A percentile compares a stretch with the other conserved stretches of the same genome.
phyloP scores from a whole-genome alignment of 2,113 vertebrate species.

The Sturnira hondurensis region DNA sequence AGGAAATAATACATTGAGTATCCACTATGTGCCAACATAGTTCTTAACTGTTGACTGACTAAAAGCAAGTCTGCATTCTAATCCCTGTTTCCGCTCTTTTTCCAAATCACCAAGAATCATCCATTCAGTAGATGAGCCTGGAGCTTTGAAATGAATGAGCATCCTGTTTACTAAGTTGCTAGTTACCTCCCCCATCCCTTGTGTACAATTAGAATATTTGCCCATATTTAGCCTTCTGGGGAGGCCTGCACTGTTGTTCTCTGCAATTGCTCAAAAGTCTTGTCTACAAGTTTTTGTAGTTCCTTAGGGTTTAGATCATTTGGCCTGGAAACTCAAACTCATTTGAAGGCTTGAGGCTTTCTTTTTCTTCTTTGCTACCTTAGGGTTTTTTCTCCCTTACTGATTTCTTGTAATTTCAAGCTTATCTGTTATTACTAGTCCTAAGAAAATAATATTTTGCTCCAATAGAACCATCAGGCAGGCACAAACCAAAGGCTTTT shows the following conservation, averaged over 20 bases:
- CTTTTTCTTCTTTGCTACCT: background rate
- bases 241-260: background rate
- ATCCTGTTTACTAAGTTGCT: background rate
- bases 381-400: background rate
- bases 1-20: background rate
- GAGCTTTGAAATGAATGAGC: background rate
- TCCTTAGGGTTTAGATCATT: background rate
- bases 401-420: background rate
- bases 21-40: background rate
- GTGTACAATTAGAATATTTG: background rate
- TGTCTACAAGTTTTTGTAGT: background rate
- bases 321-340: background rate
- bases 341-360: background rate
- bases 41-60: background rate
- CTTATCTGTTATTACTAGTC: background rate
- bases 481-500: background rate
- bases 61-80: background rate
- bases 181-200: background rate
- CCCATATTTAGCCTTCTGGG: conserved; percentile 9
- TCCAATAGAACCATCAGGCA: background rate
- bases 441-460: background rate
- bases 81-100: background rate
- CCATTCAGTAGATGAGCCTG: background rate
- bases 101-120: background rate
- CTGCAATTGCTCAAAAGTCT: background rate